phyloP scores from a whole-genome alignment of 2,797 vertebrate species.

The Cirrhinus mrigala region DNA sequence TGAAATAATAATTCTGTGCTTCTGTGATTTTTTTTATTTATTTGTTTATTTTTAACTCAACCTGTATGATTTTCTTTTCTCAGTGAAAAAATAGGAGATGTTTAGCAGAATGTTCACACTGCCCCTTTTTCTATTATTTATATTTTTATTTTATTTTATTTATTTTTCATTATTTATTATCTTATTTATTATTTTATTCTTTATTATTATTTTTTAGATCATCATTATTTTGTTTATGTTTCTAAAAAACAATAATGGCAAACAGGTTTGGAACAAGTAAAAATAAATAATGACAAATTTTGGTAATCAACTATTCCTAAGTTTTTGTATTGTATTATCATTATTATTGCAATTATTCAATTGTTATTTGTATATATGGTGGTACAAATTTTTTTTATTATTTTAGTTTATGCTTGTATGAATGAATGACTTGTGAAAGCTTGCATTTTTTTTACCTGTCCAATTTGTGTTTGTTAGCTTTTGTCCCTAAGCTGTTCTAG shows the following conservation, averaged over 20 bases:
- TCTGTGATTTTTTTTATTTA: not conserved
- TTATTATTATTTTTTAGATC: too few species aligned
- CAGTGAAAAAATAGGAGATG: not conserved
- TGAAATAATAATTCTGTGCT: not conserved
- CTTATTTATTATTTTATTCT: not conserved
- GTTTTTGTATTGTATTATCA: too few species aligned
- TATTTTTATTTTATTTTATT: not conserved
- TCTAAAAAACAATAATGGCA: too few species aligned
- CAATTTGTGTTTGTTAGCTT: too few species aligned
- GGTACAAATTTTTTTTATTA: not conserved
- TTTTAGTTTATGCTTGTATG: too few species aligned
- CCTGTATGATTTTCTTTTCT: not conserved
- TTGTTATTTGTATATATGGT: too few species aligned
- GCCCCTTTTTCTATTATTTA: not conserved
- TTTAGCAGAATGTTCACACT: not conserved
- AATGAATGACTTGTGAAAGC: too few species aligned
- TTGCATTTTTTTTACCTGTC: too few species aligned
- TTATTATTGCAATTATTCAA: too few species aligned
- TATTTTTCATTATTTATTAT: not conserved
- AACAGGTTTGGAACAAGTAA: not conserved
- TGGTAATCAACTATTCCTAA: too few species aligned
- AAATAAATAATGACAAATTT: not conserved
- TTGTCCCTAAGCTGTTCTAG: too few species aligned
- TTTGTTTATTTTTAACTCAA: not conserved
- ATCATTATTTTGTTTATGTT: too few species aligned